A percentile compares a stretch with the other conserved stretches of the same genome.
phyloP scores from a whole-genome alignment of 2,113 vertebrate genomes.

The Shinisaurus crocodilurus region DNA sequence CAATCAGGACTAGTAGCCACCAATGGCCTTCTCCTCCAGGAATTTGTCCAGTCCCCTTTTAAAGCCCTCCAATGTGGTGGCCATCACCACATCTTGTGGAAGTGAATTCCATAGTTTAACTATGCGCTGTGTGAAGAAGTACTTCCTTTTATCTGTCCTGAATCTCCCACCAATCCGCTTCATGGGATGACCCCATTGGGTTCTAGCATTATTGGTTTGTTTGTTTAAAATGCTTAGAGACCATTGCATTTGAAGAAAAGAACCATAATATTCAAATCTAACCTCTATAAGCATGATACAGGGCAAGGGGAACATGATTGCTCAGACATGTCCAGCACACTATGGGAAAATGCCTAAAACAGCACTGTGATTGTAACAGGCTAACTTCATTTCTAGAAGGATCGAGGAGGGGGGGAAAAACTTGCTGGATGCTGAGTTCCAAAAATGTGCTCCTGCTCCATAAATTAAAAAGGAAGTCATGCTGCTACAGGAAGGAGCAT shows the following conservation, averaged over 20 bases:
- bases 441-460: not conserved
- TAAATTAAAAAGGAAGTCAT: slow-evolving; percentile 19
- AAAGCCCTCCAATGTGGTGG: too few species aligned
- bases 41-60: too few species aligned
- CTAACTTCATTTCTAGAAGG: slow-evolving; percentile 34
- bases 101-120: too few species aligned
- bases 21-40: too few species aligned
- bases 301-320: not conserved
- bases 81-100: too few species aligned
- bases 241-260: slow-evolving; percentile 19
- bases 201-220: too few species aligned
- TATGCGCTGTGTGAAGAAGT: too few species aligned
- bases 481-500: not conserved
- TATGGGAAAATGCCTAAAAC: slow-evolving; percentile 23
- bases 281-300: not conserved
- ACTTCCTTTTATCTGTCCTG: too few species aligned
- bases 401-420: not conserved
- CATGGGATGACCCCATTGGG: too few species aligned
- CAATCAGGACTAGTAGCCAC: too few species aligned
- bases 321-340: slow-evolving; percentile 20
- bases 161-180: too few species aligned
- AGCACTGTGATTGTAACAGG: not conserved
- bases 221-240: not conserved
- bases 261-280: slow-evolving; percentile 9
- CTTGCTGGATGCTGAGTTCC: not conserved